Base-by-base conservation (phyloP, 2,888 invertebrate genomes). In the Isoperla grammatica region DNA sequence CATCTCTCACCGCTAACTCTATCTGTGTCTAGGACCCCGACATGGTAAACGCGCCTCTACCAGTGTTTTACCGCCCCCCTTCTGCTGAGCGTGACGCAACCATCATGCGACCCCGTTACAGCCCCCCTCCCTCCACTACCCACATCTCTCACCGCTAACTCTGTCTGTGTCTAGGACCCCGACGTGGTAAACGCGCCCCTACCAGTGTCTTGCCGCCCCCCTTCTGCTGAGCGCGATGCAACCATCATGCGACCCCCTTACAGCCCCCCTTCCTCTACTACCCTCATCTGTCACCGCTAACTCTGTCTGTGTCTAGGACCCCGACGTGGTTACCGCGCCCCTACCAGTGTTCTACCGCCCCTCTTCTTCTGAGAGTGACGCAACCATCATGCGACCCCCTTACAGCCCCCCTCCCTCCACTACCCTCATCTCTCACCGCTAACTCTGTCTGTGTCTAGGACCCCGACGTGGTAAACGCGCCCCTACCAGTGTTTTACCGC, bases 181-280 rank as follows among this genome's bases (percentile, higher is more conserved):
- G 87, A 90, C 65, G 88, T 94, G 57, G 84, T 90, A 71, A 86
- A 83, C 70, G 85, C 88, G 0, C 84, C 90, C 0, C 78, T 94
- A 60, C 93, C 94, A 1, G 81, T 86, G 61, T 87, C 90, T 69
- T 83, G 88, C 67, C 80, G 88, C 54, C 83, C 89, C 3, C 84
- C 86, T 15, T 83, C 86, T 29, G 80, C 82, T 60, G 88, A 88
- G 70, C 75, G 83, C 50, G 88, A 88, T 72, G 80, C 82, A 59
- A 87, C 86, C 9, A 78, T n/a, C n/a, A 45, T 15, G 17, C 1
- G n/a, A 2, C 13, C 1, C 19, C 20, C n/a, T 29, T 29, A 29
- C 29, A 29, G 8, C 29, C 8, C 29, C 29, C 29, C 29, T 8
- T 29, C 29, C 29, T 6, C 29, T 29, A 29, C 4, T 8, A 4